Evolutionary conservation across 2,113 vertebrate genomes (phyloP), one percentile per base, ranked within the genome.

Genomic region (Antechinus stuartii): DNA sequence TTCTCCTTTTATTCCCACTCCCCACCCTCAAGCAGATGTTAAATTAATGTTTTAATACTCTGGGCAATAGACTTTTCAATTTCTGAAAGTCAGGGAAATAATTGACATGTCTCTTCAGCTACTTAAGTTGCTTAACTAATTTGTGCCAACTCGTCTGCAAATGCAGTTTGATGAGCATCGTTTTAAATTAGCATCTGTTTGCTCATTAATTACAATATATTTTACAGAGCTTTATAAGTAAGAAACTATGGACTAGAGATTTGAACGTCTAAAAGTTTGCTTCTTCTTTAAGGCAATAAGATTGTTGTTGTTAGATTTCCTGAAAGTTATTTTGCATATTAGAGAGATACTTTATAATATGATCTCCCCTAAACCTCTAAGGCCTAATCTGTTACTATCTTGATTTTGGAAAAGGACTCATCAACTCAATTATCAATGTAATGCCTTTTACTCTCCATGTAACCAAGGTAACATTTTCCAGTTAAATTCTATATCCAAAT

Each of bases 301-400:
- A 2, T 53, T 93, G 26, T 93, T 95, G 52, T 61, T 56, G 30
- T 90, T 91, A 54, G 3, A 54, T 3, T 94, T 90, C 90, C 47
- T 96, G 92, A 95, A 97, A 26, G 53, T 30, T 92, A 93, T 91
- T 90, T 23, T 96, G 24, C 6, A 14, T 90, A 47, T 46, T 68
- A 61, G 42, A 61, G 95, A 84, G 8, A 49, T 42, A 93, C 89
- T 92, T 47, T 92, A 76, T 90, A 94, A n/a, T 2, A 61, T 54
- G 92, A 53, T 22, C 30, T 76, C 42, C 42, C 97, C 95, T 94
- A 96, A 95, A 94, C 93, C 96, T 22, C 49, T 68, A 25, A 8
- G 8, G 95, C 76, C 35, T 91, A 84, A 93, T 12, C 27, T 54
- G 93, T 91, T 92, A 26, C 93, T 50, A 84, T 19, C 94, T 95